These are phyloP conservation scores for Struthidea cinerea DNA, from an alignment of 2,113 vertebrate genomes.

Conservation along the genomic window DNA sequence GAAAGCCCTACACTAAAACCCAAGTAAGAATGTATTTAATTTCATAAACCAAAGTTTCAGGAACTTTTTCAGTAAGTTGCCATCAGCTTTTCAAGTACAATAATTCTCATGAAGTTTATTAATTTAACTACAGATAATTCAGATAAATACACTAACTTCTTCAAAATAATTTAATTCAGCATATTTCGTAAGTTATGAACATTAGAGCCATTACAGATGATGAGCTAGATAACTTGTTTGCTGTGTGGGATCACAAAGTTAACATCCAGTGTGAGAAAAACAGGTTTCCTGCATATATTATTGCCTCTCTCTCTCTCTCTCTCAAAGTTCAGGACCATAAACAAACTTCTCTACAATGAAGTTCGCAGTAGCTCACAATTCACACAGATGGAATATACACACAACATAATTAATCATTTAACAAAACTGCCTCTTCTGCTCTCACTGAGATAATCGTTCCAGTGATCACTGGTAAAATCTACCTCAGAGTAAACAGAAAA, in stretches of 20 bases:
- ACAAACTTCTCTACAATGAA: slow-evolving; percentile 27
- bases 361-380: background rate
- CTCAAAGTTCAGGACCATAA: slow-evolving; percentile 15
- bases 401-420: slow-evolving; percentile 18
- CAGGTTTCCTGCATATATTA: slow-evolving; percentile 38
- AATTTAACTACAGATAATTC: background rate
- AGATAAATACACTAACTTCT: background rate
- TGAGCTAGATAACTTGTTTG: slow-evolving; percentile 5
- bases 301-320: background rate
- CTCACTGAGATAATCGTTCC: background rate
- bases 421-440: background rate
- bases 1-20: background rate
- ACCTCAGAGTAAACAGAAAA: background rate
- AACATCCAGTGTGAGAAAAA: slow-evolving; percentile 54
- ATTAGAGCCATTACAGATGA: background rate
- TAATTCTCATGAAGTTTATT: background rate
- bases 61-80: background rate
- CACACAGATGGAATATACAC: background rate
- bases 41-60: background rate
- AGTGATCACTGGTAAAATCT: background rate
- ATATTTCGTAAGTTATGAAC: background rate
- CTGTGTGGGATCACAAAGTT: background rate
- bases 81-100: background rate
- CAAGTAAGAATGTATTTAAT: background rate
- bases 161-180: background rate